Base-by-base conservation (phyloP, 2,797 vertebrate genomes). In the Sitta carolinensis region DNA sequence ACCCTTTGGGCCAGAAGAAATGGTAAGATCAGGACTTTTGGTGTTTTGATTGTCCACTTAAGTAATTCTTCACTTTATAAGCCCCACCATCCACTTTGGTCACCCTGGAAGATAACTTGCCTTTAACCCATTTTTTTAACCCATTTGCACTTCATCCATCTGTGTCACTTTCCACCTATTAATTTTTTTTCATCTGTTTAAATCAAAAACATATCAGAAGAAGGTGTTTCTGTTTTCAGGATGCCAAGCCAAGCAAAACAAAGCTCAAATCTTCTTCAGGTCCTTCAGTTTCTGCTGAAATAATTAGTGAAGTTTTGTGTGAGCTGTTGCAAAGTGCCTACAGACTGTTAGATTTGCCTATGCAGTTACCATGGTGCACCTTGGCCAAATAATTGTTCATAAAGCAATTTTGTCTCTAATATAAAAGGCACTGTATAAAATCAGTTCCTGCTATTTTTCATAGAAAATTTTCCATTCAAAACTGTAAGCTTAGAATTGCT, bases 351-450 rank as follows among this genome's bases (percentile, higher is more conserved):
- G 54, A 55, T 81, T 66, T 89, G 69, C 79, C 51, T 78, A 10
- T 13, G 5, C 5, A 5, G 72, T 91, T 89, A 43, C 72, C 0
- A 3, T 40, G 16, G 40, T 85, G 43, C 62, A 43, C 66, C 40
- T 82, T 77, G 70, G 57, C 57, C 67, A 93, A 84, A 68, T 74
- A 74, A 67, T 67, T 95, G 83, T 92, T 92, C 67, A 77, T 93
- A 92, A 94, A 84, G 63, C 74, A 89, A 63, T 89, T 93, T 92
- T 84, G 57, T 82, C 45, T 87, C 48, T 93, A 74, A 90, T 92
- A 29, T 38, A 89, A 95, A 87, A 93, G 42, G 4, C 32, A 66
- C 61, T 74, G 38, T 87, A 77, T 68, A 73, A 93, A 96, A 94
- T 87, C 47, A 84, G 52, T 84, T 91, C 42, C 32, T 93, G 10